phyloP scores from a whole-genome alignment of 2,113 vertebrate genomes.

The Platycercus adscitus region DNA sequence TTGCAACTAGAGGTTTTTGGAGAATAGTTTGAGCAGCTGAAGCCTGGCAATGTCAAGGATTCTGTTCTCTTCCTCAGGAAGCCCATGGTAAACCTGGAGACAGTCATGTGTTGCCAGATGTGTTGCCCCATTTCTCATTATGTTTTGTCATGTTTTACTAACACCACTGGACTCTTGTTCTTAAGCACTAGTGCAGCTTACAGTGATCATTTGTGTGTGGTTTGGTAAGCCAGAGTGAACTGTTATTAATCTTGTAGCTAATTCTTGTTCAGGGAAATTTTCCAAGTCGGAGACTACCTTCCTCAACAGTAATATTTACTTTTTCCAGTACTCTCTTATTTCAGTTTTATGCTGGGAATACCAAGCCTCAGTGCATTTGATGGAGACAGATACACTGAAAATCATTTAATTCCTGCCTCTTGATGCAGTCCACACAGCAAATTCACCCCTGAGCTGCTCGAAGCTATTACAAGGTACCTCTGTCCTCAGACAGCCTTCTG shows the following conservation, averaged over 20 bases:
- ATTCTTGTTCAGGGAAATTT: background rate
- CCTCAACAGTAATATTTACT: background rate
- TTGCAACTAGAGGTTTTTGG: background rate
- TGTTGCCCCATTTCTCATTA: background rate
- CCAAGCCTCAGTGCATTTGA: background rate
- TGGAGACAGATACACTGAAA: background rate
- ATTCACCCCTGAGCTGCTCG: background rate
- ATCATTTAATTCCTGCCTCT: background rate
- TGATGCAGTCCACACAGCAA: background rate
- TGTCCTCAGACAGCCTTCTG: background rate
- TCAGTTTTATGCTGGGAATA: background rate
- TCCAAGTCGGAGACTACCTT: background rate
- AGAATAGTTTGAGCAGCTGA: background rate
- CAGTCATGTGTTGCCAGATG: background rate
- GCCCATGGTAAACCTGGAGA: background rate
- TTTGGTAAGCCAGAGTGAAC: background rate
- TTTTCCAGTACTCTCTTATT: background rate
- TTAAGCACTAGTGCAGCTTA: background rate
- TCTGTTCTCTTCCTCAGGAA: background rate
- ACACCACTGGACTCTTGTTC: background rate
- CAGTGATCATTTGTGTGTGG: background rate
- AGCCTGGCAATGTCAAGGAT: background rate
- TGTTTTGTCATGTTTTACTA: background rate
- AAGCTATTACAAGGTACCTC: background rate
- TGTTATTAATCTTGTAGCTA: background rate